phyloP scores from a whole-genome alignment of 2,113 vertebrate species.

The Rutilus rutilus region DNA sequence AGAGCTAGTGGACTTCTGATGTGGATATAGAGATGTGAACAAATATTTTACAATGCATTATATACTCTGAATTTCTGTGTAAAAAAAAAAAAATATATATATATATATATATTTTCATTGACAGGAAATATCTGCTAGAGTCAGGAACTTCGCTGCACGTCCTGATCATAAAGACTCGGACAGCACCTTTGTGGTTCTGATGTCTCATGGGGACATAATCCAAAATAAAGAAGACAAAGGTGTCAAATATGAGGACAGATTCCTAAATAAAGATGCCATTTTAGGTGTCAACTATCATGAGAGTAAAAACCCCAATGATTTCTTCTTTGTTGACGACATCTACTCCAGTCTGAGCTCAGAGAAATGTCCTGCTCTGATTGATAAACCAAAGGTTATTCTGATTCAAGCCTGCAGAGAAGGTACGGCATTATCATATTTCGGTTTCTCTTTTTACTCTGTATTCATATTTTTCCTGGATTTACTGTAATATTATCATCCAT shows the following conservation, averaged over 20 bases:
- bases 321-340: not conserved
- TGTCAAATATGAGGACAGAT: accelerated
- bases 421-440: not conserved
- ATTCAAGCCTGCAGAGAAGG: not conserved
- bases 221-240: not conserved
- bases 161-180: not conserved
- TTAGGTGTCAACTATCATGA: not conserved
- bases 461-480: not conserved
- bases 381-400: slow-evolving; percentile 16
- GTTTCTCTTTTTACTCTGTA: no score
- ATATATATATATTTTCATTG: no score
- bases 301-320: accelerated
- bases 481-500: no score
- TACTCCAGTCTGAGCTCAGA: not conserved
- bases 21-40: no score
- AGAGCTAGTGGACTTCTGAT: no score
- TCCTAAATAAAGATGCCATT: not conserved
- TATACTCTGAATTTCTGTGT: no score
- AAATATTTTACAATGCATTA: no score
- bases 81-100: no score
- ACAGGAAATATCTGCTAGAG: not conserved
- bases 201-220: not conserved
- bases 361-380: not conserved
- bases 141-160: no score
- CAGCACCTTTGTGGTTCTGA: not conserved